These are phyloP conservation scores for Choristoneura rosaceana DNA, from an alignment of 2,888 invertebrate species.

Conservation along the genomic window DNA sequence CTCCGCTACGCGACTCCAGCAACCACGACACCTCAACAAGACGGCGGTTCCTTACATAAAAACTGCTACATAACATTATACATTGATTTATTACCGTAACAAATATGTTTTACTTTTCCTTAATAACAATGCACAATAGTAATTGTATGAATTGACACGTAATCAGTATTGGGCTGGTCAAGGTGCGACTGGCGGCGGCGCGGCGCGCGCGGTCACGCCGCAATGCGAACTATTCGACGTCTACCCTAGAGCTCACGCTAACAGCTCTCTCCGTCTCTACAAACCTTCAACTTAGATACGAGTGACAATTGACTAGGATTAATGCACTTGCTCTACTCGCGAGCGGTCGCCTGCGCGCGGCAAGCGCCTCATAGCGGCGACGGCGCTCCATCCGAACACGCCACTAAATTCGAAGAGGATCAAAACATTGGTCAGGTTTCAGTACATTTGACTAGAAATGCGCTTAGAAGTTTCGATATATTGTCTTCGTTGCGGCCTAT, in stretches of 20 bases:
- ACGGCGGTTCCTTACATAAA: slow-evolving; percentile 71
- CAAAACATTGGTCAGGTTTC: slow-evolving; percentile 78
- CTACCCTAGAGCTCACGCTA: slow-evolving; percentile 48
- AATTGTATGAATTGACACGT: slow-evolving; percentile 84
- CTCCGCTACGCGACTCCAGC: slow-evolving; percentile 1
- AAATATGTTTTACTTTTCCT: slow-evolving; percentile 75
- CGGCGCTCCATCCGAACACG: slow-evolving; percentile 64
- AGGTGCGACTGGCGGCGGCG: slow-evolving; percentile 42
- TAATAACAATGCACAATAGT: slow-evolving; percentile 82
- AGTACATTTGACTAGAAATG: slow-evolving; percentile 81
- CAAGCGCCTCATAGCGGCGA: slow-evolving; percentile 48
- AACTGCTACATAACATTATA: slow-evolving; percentile 80
- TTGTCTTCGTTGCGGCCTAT: slow-evolving; percentile 55
- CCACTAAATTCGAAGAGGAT: slow-evolving; percentile 65
- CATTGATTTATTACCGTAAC: slow-evolving; percentile 73
- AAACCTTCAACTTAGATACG: slow-evolving; percentile 68
- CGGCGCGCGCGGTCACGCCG: slow-evolving; percentile 25
- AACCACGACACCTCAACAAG: slow-evolving; percentile 52
- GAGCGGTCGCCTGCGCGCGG: slow-evolving; percentile 46
- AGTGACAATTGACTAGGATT: slow-evolving; percentile 84
- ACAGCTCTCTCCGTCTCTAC: slow-evolving; percentile 52
- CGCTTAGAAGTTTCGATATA: slow-evolving; percentile 61
- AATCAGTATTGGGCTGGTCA: slow-evolving; percentile 60
- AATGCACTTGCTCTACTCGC: slow-evolving; percentile 67
- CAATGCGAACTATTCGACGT: slow-evolving; percentile 41